Base-by-base conservation (phyloP, 2,888 invertebrate genomes). In the Halictus ligatus region DNA sequence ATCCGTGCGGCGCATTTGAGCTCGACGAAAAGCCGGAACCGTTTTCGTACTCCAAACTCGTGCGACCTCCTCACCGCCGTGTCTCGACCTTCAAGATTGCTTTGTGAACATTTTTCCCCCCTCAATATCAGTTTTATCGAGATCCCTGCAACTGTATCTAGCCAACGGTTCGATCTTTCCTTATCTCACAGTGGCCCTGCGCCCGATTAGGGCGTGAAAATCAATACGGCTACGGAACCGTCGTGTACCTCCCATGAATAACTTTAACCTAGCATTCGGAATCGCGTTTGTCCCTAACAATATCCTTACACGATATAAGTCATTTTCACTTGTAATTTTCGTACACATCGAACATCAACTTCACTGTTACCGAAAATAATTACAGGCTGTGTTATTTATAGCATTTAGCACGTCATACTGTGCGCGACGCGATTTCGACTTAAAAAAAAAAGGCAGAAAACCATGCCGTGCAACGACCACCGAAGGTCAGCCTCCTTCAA, bases 41-140 rank as follows among this genome's bases (percentile, higher is more conserved):
- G 93, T 93, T 92, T 95, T 94, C 95, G 94, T 95, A 95, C 95
- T 95, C 95, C 95, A 95, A 84, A 89, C 88, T 89, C 89, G 87
- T 86, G 87, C 89, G 87, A 96, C 96, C 95, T 95, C 95, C 80
- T 85, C 85, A 84, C 84, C 81, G 87, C 83, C 81, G 89, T 85
- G 79, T 71, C 81, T 80, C 83, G 83, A 79, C 78, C 77, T 77
- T 78, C 78, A 84, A 76, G 69, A 80, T 82, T 64, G 76, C 75
- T 82, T 83, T 82, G 89, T 86, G 86, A 86, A 75, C 78, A 80
- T 75, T 78, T 77, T 83, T 81, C 46, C 81, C 21, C 58, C 71
- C 40, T 74, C 64, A 40, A 74, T 75, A 73, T 75, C 77, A 58
- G 72, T 80, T 71, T 21, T 73, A 25, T 76, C 46, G 67, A 71